phyloP scores from a whole-genome alignment of 2,888 invertebrate genomes.

The Epistrophe eligans region DNA sequence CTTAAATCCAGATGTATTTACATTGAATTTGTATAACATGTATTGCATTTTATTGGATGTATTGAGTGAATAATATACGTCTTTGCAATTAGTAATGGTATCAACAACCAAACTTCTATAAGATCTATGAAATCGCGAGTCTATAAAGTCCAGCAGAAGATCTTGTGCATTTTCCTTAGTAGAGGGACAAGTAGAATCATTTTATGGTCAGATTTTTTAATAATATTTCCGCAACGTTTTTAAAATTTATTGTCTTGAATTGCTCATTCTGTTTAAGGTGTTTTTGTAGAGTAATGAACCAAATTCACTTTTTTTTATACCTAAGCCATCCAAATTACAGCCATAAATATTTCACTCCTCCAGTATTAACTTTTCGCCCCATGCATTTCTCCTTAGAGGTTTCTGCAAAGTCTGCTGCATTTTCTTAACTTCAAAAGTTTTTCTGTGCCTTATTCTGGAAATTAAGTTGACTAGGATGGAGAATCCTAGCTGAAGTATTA shows the following conservation, averaged over 20 bases:
- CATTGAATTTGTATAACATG: too few relatives aligned
- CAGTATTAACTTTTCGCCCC: too few relatives aligned
- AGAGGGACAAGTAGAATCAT: neutral
- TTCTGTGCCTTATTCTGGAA: too few relatives aligned
- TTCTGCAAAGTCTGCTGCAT: too few relatives aligned
- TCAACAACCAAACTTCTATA: constrained; percentile 34
- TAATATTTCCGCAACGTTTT: neutral
- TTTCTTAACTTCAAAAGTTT: too few relatives aligned
- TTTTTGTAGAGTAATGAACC: constrained; percentile 31
- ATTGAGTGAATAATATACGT: too few relatives aligned
- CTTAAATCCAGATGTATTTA: too few relatives aligned
- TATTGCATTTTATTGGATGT: too few relatives aligned
- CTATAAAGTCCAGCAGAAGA: constrained; percentile 29
- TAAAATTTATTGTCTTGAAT: constrained; percentile 15
- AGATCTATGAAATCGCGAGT: constrained; percentile 21
- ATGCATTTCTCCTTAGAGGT: too few relatives aligned
- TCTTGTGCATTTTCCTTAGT: constrained; percentile 31
- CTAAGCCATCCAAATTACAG: too few relatives aligned
- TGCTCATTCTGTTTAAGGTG: constrained; percentile 21
- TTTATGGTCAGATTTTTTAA: constrained; percentile 30
- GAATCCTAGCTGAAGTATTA: constrained; percentile 17
- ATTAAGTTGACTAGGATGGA: constrained; percentile 1
- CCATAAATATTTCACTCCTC: too few relatives aligned
- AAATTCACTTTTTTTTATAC: constrained; percentile 14
- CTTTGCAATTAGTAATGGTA: neutral